Evolutionary conservation across 1,140 invertebrate genomes (phyloP).

Genomic region (Diuraphis noxia): DNA sequence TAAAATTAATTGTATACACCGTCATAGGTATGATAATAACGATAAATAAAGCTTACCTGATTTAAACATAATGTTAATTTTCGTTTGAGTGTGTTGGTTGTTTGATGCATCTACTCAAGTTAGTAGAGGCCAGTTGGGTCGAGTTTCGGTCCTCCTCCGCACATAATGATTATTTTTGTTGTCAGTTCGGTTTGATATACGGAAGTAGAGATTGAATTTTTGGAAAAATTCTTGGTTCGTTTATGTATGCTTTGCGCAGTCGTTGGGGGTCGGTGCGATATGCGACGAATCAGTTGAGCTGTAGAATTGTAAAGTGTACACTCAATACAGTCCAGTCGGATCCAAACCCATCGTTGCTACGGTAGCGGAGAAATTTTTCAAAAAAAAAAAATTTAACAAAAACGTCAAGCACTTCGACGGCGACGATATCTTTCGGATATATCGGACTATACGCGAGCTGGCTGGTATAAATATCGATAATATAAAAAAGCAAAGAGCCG

Average conservation of each 20-base stretch:
- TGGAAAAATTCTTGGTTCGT: not conserved
- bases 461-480: not conserved
- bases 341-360: conserved; percentile 47
- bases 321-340: conserved; percentile 41
- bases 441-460: not conserved
- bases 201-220: not conserved
- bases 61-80: not conserved
- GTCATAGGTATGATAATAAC: not conserved
- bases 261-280: not conserved
- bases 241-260: not conserved
- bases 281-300: not conserved
- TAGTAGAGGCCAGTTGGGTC: conserved; percentile 45
- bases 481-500: not conserved
- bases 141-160: conserved; percentile 50
- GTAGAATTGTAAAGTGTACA: not conserved
- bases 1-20: conserved; percentile 4
- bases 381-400: not conserved
- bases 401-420: conserved; percentile 19
- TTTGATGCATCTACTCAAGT: not conserved
- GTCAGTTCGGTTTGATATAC: not conserved
- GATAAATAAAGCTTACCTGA: conserved; percentile 32
- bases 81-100: not conserved
- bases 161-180: conserved; percentile 1
- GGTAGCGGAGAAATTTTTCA: not conserved
- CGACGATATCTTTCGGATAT: not conserved